A percentile compares a stretch with the other conserved stretches of the same genome.
These are phyloP conservation scores for Xiphophorus couchianus DNA, from an alignment of 2,113 vertebrate species.

Conservation along the genomic window DNA sequence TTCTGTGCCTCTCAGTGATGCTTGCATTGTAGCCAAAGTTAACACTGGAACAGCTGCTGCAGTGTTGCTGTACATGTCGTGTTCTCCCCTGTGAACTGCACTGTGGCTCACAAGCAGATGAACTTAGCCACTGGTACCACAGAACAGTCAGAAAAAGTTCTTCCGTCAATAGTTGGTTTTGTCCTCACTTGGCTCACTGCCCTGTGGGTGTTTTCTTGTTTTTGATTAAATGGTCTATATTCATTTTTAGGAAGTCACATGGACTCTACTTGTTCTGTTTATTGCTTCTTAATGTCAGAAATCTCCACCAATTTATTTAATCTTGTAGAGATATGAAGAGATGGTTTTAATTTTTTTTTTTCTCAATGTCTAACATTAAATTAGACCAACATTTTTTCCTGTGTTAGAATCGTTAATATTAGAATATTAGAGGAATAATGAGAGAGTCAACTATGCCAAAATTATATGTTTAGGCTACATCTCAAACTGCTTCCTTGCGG, in stretches of 20 bases:
- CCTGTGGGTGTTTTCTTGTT: background rate
- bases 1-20: slow-evolving; percentile 42
- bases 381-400: background rate
- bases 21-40: slow-evolving; percentile 65
- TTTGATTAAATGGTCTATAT: slow-evolving; percentile 28
- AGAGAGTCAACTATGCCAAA: background rate
- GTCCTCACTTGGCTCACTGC: background rate
- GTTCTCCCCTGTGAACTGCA: background rate
- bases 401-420: background rate
- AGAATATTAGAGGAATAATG: background rate
- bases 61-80: slow-evolving; percentile 19
- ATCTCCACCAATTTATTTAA: background rate
- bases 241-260: slow-evolving; percentile 23
- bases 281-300: slow-evolving; percentile 13
- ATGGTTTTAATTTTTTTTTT: no score
- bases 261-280: background rate
- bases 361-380: no score
- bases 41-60: slow-evolving; percentile 56
- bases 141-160: background rate
- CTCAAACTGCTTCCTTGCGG: background rate
- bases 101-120: slow-evolving; percentile 15
- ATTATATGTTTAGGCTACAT: background rate
- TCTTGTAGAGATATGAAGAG: background rate
- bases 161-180: slow-evolving; percentile 19
- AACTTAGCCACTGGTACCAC: slow-evolving; percentile 15